Conservation (phyloP, 2,797 vertebrate species). For the Tamandua tetradactyla region DNA sequence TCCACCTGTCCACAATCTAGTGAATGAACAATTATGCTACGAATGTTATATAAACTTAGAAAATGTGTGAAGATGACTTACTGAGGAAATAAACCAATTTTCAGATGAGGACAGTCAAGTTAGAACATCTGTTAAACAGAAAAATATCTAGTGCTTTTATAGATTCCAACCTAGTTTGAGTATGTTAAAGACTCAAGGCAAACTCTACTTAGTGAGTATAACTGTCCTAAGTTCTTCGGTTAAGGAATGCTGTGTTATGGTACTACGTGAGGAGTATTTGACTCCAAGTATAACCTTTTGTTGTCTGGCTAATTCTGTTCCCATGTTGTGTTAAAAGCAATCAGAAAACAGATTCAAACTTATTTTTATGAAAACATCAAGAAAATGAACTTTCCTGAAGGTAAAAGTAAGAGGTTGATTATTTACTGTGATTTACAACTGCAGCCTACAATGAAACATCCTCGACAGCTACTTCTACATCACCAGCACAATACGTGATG, state of each 20-base stretch:
- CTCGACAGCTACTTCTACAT: background rate
- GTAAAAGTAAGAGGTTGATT: background rate
- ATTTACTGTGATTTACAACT: background rate
- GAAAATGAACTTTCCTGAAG: background rate
- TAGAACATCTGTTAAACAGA: background rate
- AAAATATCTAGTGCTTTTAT: background rate
- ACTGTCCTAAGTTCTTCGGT: background rate
- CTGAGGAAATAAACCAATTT: background rate
- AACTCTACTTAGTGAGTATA: background rate
- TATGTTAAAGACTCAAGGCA: background rate
- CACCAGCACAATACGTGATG: too few relatives aligned
- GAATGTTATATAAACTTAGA: background rate
- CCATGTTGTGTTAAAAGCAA: background rate
- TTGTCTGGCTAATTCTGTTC: background rate
- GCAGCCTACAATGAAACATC: accelerated
- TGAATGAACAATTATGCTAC: background rate
- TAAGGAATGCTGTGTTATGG: background rate
- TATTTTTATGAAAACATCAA: background rate
- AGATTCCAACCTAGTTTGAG: background rate
- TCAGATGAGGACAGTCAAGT: background rate
- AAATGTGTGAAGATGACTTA: background rate
- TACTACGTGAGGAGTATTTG: background rate
- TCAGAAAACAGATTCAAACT: background rate
- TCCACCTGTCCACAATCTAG: background rate
- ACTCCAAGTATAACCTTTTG: background rate